Evolutionary conservation across 2,888 invertebrate species (phyloP).

Genomic region (Rhyacophila evoluta): DNA sequence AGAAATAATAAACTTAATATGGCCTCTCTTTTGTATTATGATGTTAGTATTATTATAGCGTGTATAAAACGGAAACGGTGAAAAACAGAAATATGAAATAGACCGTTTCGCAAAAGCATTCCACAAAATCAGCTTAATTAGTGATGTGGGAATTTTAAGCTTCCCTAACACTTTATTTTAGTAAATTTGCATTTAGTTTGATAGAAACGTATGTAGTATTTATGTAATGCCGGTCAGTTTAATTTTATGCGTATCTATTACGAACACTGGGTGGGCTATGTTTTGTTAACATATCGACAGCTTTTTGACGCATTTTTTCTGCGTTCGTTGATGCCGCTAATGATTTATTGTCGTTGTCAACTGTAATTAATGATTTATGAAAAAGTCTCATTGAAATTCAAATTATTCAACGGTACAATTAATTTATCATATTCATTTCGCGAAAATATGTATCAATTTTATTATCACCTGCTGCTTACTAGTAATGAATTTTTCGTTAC

Average conservation of each 20-base stretch:
- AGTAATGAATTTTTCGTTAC: neutral
- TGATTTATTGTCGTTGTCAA: neutral
- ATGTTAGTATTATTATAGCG: neutral
- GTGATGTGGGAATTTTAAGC: conserved; percentile 6
- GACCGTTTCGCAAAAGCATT: neutral
- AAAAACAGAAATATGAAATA: conserved; percentile 1
- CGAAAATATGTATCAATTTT: neutral
- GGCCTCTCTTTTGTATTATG: neutral
- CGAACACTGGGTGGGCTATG: neutral
- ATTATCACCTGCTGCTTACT: no score
- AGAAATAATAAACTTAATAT: no score
- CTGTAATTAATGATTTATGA: neutral
- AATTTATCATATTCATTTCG: neutral
- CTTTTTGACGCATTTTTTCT: neutral
- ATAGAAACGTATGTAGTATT: neutral
- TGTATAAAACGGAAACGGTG: neutral
- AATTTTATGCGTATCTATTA: no score
- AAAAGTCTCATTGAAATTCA: neutral
- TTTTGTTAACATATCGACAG: neutral
- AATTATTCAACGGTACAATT: neutral
- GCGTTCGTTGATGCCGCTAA: neutral
- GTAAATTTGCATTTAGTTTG: neutral
- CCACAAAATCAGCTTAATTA: neutral
- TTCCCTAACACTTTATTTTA: neutral
- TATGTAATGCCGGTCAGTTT: no score